Evolutionary conservation across 2,113 vertebrate genomes (phyloP).

Genomic region (Egretta garzetta): DNA sequence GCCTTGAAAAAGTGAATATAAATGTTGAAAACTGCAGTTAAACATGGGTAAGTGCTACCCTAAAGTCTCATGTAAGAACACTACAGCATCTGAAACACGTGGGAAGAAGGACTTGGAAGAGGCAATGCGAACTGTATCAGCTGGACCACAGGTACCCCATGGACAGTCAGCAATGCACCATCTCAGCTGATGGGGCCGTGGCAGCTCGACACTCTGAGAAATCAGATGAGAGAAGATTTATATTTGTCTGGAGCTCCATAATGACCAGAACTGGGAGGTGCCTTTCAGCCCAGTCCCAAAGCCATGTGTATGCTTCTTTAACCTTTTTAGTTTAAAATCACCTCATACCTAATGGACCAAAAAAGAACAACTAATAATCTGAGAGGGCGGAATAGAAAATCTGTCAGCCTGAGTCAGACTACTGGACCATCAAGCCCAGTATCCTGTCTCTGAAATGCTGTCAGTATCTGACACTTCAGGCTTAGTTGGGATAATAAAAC

Average conservation of each 20-base stretch:
- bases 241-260: neutral
- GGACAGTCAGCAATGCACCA: neutral
- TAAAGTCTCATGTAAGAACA: neutral
- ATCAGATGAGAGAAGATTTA: neutral
- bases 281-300: neutral
- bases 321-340: slow-evolving; percentile 32
- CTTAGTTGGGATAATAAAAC: slow-evolving; percentile 64
- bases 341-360: slow-evolving; percentile 47
- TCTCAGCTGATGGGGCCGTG: neutral
- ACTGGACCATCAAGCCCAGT: slow-evolving; percentile 43
- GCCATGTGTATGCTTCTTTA: slow-evolving; percentile 40
- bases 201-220: neutral
- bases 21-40: neutral
- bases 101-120: neutral
- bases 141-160: neutral
- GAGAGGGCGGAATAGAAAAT: slow-evolving; percentile 52
- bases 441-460: slow-evolving; percentile 63
- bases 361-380: slow-evolving; percentile 59
- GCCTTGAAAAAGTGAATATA: neutral
- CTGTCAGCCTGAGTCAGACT: slow-evolving; percentile 65
- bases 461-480: slow-evolving; percentile 60
- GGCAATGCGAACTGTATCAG: neutral
- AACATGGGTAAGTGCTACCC: neutral
- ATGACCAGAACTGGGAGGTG: neutral
- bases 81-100: neutral